phyloP scores from a whole-genome alignment of 2,888 invertebrate species.

The Caradrina clavipalpis region DNA sequence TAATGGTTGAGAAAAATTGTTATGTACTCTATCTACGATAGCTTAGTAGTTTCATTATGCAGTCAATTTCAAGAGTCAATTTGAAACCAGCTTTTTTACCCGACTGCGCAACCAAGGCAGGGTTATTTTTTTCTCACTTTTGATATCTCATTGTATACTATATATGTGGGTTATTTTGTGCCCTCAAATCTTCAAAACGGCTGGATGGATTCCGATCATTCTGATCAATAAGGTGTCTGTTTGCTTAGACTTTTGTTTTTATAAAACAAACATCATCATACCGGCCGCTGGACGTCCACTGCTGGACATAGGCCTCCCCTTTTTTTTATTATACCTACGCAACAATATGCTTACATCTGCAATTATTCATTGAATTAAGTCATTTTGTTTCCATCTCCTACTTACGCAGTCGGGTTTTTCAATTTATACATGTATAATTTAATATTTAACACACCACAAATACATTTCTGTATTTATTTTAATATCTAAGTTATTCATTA shows the following conservation, averaged over 20 bases:
- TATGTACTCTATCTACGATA: neutral
- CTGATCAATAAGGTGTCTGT: neutral
- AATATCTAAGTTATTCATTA: constrained; percentile 17
- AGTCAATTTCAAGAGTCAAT: constrained; percentile 22
- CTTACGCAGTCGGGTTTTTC: neutral
- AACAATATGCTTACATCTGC: too few species aligned
- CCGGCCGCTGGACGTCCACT: too few species aligned
- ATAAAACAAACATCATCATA: too few species aligned
- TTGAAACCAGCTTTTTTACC: constrained; percentile 1
- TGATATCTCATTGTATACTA: neutral
- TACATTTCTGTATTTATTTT: constrained; percentile 29
- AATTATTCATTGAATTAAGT: neutral
- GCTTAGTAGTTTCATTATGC: neutral
- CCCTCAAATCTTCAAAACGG: constrained; percentile 3
- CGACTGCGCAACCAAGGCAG: neutral
- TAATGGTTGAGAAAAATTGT: neutral
- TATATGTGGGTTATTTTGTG: neutral
- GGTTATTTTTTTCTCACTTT: neutral
- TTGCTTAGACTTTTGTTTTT: neutral
- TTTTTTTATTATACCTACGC: too few species aligned
- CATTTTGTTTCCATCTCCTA: neutral
- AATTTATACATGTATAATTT: neutral
- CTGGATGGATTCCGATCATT: neutral
- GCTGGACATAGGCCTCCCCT: too few species aligned
- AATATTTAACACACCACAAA: neutral